Conservation (phyloP, 2,888 invertebrate species). For the Eumerus sabulonum region DNA sequence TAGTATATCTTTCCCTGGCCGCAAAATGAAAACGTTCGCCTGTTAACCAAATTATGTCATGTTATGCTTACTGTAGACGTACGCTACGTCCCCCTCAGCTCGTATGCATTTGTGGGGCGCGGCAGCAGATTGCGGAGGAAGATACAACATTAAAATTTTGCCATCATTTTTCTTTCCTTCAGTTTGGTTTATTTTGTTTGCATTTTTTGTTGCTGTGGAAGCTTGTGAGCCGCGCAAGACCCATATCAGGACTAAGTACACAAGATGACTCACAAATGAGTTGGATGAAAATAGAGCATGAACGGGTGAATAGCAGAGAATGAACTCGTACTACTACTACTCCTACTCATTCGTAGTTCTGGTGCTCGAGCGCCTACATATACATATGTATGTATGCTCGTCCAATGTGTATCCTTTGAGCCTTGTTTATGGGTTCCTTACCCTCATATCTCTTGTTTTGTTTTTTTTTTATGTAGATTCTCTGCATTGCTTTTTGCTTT, state of each 20-base stretch:
- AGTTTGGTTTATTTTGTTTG: neutral
- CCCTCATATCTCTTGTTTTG: constrained; percentile 9
- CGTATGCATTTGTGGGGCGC: no score
- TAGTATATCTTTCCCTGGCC: neutral
- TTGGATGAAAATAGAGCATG: constrained; percentile 60
- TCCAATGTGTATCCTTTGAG: constrained; percentile 39
- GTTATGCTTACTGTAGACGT: constrained; percentile 7
- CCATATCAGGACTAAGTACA: constrained; percentile 28
- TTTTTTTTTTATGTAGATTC: constrained; percentile 2
- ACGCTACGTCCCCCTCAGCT: neutral
- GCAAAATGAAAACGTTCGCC: constrained; percentile 31
- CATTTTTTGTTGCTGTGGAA: constrained; percentile 4
- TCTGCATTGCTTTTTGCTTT: neutral
- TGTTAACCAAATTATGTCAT: constrained; percentile 66
- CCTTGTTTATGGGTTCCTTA: constrained; percentile 43
- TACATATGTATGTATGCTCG: neutral
- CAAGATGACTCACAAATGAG: constrained; percentile 55
- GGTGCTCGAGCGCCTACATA: neutral
- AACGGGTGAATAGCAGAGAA: constrained; percentile 37
- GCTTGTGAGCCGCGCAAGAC: constrained; percentile 5
- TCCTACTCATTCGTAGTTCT: no score
- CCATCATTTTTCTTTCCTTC: no score
- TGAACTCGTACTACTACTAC: no score
- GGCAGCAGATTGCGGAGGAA: constrained; percentile 43
- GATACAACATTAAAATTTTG: constrained; percentile 60